Conservation (phyloP, 2,113 vertebrate genomes). For the Mus pahari region DNA sequence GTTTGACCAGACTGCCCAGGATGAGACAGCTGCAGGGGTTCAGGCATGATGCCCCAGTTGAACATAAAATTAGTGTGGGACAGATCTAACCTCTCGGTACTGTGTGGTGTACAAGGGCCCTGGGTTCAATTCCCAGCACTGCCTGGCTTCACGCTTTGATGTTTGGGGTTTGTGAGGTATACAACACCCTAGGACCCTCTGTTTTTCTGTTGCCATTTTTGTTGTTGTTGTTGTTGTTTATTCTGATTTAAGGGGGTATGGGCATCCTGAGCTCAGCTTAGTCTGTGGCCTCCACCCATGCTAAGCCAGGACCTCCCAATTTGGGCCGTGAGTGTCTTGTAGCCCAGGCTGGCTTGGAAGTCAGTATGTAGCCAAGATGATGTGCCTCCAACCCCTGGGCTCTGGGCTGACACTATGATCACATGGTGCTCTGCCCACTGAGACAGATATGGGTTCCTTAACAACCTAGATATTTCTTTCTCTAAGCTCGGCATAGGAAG, state of each 20-base stretch:
- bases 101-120: not conserved
- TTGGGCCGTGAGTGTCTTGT: not conserved
- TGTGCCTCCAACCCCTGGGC: too few relatives aligned
- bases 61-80: not conserved
- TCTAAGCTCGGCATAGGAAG: too few relatives aligned
- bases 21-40: not conserved
- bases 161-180: not conserved
- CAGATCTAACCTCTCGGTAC: not conserved
- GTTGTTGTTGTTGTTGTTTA: not conserved
- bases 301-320: not conserved
- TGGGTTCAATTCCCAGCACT: not conserved
- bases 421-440: too few relatives aligned
- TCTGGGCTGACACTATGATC: not conserved
- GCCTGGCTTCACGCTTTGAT: too few relatives aligned
- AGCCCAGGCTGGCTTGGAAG: not conserved
- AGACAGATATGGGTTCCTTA: not conserved
- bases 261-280: not conserved
- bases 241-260: too few relatives aligned
- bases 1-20: not conserved
- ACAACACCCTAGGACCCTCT: too few relatives aligned
- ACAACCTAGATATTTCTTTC: not conserved
- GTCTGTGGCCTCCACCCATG: not conserved
- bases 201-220: not conserved
- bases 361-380: not conserved
- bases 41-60: too few relatives aligned